These are phyloP conservation scores for Pseudopipra pipra DNA, from an alignment of 2,113 vertebrate species.

Conservation along the genomic window DNA sequence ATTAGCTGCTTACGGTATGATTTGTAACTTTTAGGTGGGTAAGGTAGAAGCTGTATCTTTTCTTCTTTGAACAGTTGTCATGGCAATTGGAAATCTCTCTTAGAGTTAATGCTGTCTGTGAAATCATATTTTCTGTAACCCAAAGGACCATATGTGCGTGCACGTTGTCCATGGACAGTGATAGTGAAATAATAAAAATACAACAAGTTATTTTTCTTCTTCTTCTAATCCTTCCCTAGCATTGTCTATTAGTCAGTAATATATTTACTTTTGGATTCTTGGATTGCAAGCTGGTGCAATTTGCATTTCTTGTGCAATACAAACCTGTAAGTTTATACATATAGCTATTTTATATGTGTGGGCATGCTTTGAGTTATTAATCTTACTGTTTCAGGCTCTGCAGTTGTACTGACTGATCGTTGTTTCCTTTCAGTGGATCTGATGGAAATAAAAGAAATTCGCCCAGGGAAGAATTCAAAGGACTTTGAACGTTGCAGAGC, in stretches of 20 bases:
- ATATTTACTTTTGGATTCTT: background rate
- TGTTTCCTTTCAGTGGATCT: conserved; percentile 87
- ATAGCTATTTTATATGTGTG: background rate
- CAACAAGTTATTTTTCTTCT: background rate
- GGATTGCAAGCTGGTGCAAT: background rate
- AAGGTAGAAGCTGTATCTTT: background rate
- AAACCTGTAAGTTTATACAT: background rate
- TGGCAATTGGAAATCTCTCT: background rate
- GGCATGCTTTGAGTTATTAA: background rate
- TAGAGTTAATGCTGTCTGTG: background rate
- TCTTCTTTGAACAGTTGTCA: background rate
- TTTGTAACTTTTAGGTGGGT: background rate
- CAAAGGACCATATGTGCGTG: background rate
- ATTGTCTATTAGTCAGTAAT: background rate
- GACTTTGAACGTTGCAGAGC: conserved; percentile 94
- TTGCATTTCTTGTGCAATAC: background rate
- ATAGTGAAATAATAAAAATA: background rate
- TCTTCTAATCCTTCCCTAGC: background rate
- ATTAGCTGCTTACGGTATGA: background rate
- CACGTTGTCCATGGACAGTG: background rate
- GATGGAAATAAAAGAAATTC: conserved; percentile 92
- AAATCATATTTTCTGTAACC: background rate
- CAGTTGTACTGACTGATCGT: background rate
- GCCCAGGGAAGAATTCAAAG: conserved; percentile 89
- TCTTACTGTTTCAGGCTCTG: background rate